A percentile compares a stretch with the other conserved stretches of the same genome.
Conservation (phyloP, 2,113 vertebrate genomes). For the Dinomys branickii region DNA sequence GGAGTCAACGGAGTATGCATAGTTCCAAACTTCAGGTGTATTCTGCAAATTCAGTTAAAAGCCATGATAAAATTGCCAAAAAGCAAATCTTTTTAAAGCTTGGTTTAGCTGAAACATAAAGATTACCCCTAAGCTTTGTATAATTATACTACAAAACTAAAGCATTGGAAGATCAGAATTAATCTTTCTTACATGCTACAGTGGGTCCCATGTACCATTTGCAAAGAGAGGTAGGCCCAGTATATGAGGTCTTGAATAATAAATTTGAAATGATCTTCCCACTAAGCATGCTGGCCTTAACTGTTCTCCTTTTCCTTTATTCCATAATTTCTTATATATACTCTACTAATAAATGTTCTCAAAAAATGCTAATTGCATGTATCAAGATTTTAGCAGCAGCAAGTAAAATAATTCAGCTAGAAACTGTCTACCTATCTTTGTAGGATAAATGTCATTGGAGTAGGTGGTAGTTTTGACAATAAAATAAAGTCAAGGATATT, state of each 20-base stretch:
- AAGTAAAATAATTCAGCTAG: neutral
- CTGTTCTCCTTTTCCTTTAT: neutral
- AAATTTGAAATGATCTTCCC: neutral
- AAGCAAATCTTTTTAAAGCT: neutral
- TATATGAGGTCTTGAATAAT: neutral
- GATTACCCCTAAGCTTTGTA: neutral
- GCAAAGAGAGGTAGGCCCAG: neutral
- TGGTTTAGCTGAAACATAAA: constrained; percentile 16
- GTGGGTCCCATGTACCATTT: neutral
- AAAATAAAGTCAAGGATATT: neutral
- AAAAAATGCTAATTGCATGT: neutral
- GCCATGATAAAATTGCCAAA: neutral
- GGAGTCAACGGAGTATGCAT: neutral
- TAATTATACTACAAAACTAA: constrained; percentile 25
- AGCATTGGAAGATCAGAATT: neutral
- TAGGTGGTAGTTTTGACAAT: neutral
- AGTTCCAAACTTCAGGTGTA: neutral
- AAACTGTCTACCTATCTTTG: neutral
- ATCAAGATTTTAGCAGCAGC: neutral
- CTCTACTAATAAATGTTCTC: neutral
- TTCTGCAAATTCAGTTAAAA: neutral
- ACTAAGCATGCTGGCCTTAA: neutral
- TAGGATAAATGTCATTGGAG: neutral
- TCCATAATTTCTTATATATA: neutral
- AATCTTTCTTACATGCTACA: neutral